A percentile compares a stretch with the other conserved stretches of the same genome.
These are phyloP conservation scores for Diceros bicornis DNA, from an alignment of 2,797 vertebrate species.

Conservation along the genomic window DNA sequence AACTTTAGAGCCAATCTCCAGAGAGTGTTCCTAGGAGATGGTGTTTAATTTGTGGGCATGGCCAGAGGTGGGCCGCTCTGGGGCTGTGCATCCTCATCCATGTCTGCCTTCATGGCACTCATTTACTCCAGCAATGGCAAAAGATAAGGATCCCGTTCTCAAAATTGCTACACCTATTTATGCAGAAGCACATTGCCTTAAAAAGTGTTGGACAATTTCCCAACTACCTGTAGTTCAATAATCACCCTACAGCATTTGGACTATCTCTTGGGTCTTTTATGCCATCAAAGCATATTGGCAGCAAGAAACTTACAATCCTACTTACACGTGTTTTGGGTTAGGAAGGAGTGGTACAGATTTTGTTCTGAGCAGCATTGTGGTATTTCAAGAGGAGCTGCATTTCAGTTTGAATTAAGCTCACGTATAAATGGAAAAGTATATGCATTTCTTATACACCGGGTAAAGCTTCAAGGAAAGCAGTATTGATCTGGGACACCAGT, in stretches of 20 bases:
- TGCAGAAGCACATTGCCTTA: not conserved
- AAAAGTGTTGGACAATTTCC: not conserved
- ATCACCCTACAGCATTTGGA: not conserved
- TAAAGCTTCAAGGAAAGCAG: not conserved
- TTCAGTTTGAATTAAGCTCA: slow-evolving; percentile 70
- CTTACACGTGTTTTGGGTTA: slow-evolving; percentile 66
- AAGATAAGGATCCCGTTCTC: not conserved
- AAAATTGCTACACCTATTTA: not conserved
- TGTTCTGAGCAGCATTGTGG: not conserved
- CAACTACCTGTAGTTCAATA: not conserved
- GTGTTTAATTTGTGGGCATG: rapidly evolving
- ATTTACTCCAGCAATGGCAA: not conserved
- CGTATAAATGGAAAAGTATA: not conserved
- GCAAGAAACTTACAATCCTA: not conserved
- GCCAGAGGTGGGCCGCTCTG: rapidly evolving
- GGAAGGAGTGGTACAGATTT: not conserved
- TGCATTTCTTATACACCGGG: not conserved
- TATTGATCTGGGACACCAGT: rapidly evolving
- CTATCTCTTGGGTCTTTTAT: slow-evolving; percentile 25
- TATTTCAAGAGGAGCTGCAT: not conserved
- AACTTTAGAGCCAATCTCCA: no score
- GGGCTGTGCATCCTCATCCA: rapidly evolving
- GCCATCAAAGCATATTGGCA: not conserved
- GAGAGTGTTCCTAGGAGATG: not conserved
- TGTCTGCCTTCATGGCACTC: rapidly evolving